Base-by-base conservation (phyloP, 2,888 invertebrate genomes). In the Monochamus alternatus region DNA sequence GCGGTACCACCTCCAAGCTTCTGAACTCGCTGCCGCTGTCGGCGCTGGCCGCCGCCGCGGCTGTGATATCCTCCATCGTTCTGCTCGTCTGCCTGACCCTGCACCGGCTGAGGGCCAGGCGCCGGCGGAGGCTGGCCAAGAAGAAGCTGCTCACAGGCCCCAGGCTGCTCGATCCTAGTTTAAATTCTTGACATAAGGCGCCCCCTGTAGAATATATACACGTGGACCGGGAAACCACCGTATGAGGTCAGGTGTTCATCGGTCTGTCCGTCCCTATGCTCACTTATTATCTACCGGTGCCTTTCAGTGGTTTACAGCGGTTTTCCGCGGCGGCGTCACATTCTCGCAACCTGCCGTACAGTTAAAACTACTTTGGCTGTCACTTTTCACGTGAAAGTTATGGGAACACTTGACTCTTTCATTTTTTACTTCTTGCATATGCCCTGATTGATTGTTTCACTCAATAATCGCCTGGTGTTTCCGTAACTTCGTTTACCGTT, bases 121-220 rank as follows among this genome's bases (percentile, higher is more conserved):
- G 91, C 85, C 90, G 89, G 87, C 90, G 91, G 74, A 84, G 87
- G 67, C 84, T 91, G 84, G 87, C 90, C 80, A 87, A 91, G 87
- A 89, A 91, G 89, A 90, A 90, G 89, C 83, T 89, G 69, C 85
- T 89, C 70, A 87, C 89, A 78, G 93, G 81, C 90, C 95, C 84
- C 92, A 94, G 86, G 84, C 90, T 94, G 75, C 90, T 93, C 84
- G 93, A 93, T 86, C 91, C 92, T 78, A 92, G 91, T 82, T 91
- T 92, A 55, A 90, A 91, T 86, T 96, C 96, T 93, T 96, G 96
- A 96, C 96, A 96, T 87, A 95, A 95, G 90, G 94, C 95, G 91
- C 94, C 95, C 91, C 94, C 95, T 92, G 96, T 96, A 92, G 96
- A 96, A 89, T 96, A 95, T 90, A 96, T 96, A 88, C 96, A 96